Conservation (phyloP, 2,888 invertebrate genomes). For the Xylocampa areola region DNA sequence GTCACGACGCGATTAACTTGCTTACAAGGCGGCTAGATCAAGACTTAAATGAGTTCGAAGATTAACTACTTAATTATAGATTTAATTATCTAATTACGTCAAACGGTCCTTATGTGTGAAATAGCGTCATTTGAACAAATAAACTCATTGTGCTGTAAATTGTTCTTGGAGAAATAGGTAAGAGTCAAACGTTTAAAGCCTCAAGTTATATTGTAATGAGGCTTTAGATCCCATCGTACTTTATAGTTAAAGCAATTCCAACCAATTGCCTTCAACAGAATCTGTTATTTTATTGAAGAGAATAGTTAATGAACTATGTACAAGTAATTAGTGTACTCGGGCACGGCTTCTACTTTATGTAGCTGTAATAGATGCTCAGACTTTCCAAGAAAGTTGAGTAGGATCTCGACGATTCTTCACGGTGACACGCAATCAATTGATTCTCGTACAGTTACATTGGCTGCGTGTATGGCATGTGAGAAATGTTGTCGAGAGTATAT, state of each 20-base stretch:
- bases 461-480: constrained; percentile 75
- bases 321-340: constrained; percentile 18
- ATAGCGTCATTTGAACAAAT: constrained; percentile 20
- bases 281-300: not conserved
- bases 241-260: constrained; percentile 7
- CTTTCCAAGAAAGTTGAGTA: constrained; percentile 54
- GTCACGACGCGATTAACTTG: constrained; percentile 41
- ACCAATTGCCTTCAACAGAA: not conserved
- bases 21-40: constrained; percentile 49
- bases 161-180: not conserved
- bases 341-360: constrained; percentile 21
- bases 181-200: not conserved
- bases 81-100: constrained; percentile 47
- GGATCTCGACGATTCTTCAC: constrained; percentile 46
- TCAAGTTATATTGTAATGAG: constrained; percentile 3
- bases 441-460: constrained; percentile 73
- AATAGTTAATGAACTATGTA: constrained; percentile 2
- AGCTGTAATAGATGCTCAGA: constrained; percentile 33
- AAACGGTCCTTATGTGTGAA: constrained; percentile 27
- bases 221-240: constrained; percentile 10
- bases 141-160: constrained; percentile 10
- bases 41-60: constrained; percentile 32
- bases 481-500: constrained; percentile 81
- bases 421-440: constrained; percentile 61
- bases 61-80: constrained; percentile 44